phyloP scores from a whole-genome alignment of 2,797 vertebrate species.

The Echeneis naucrates region DNA sequence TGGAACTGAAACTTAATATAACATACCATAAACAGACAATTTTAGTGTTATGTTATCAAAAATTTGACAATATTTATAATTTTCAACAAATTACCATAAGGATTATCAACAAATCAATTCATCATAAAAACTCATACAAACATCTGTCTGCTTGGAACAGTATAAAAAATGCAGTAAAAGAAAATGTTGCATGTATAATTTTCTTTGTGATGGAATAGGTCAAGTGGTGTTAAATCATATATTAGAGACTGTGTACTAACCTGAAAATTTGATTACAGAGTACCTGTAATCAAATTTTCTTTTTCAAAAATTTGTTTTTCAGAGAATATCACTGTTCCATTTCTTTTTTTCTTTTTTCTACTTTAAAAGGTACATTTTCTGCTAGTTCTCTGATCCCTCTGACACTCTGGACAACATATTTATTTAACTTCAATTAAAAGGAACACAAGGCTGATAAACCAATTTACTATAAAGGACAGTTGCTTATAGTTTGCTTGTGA shows the following conservation, averaged over 20 bases:
- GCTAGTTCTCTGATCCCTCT: not conserved
- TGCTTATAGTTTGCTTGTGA: not conserved
- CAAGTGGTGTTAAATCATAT: not conserved
- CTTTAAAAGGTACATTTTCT: conserved; percentile 5
- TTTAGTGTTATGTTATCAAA: not conserved
- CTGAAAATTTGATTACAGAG: not conserved
- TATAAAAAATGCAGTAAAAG: not conserved
- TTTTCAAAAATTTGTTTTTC: not conserved
- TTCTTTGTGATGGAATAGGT: conserved; percentile 7
- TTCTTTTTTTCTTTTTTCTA: conserved; percentile 1
- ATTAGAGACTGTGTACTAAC: not conserved
- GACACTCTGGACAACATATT: not conserved
- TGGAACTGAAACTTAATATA: not conserved
- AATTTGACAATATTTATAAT: not conserved
- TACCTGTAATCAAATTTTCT: not conserved
- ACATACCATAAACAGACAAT: not conserved
- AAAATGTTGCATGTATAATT: not conserved
- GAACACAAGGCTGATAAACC: not conserved
- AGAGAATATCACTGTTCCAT: not conserved
- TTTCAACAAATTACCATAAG: not conserved
- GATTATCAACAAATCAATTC: no score
- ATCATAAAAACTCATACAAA: no score
- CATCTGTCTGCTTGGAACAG: not conserved
- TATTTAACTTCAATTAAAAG: conserved; percentile 4
- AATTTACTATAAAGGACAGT: not conserved